Conservation (phyloP, 1,140 invertebrate genomes). For the Rhizoglyphus robini region DNA sequence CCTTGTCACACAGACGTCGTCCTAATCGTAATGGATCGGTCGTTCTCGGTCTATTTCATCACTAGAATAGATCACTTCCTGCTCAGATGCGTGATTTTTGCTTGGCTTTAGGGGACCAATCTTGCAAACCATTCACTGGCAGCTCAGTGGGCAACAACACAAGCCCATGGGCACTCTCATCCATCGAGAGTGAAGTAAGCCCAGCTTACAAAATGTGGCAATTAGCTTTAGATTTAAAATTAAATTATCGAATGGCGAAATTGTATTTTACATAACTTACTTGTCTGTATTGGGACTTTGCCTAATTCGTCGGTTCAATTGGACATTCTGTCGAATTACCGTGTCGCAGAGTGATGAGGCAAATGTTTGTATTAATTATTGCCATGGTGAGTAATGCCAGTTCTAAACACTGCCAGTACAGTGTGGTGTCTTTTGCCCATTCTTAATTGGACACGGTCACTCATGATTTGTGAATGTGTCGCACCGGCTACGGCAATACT, state of each 20-base stretch:
- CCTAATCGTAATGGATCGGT: conserved; percentile 6
- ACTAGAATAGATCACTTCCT: too few species aligned
- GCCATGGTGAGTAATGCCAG: conserved; percentile 10
- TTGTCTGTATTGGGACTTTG: conserved; percentile 3
- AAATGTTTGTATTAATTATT: conserved; percentile 11
- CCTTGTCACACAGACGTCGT: conserved; percentile 1
- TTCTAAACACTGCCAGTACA: neutral
- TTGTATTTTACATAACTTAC: conserved; percentile 2
- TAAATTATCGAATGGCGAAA: conserved; percentile 13
- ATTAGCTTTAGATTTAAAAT: too few species aligned
- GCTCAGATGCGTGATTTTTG: too few species aligned
- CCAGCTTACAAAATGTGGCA: too few species aligned
- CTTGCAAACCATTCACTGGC: too few species aligned
- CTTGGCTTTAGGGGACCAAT: too few species aligned
- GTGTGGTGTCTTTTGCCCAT: neutral
- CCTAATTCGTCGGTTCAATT: neutral
- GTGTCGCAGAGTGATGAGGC: neutral
- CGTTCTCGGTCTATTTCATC: neutral
- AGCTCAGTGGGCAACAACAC: too few species aligned
- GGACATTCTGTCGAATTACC: neutral
- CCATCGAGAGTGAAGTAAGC: too few species aligned
- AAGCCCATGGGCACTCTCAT: too few species aligned
- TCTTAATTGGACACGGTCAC: conserved; percentile 11
- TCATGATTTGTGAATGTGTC: neutral
- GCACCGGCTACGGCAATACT: neutral